Evolutionary conservation across 2,113 vertebrate species (phyloP), one percentile per base, ranked within the genome.

Genomic region (Hyperoodon ampullatus): DNA sequence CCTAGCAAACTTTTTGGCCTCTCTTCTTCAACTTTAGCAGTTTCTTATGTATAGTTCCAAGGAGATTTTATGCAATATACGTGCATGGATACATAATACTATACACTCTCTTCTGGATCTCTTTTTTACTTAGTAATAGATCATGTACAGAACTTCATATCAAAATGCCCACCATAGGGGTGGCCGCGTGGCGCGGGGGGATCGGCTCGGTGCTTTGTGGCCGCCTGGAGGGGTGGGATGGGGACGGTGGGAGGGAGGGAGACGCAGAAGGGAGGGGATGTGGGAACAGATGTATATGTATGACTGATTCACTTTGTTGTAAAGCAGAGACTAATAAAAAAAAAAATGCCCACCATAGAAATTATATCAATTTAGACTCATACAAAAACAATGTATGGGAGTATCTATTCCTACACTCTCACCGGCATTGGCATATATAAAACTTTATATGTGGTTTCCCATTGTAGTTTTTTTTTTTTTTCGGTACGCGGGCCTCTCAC

Each of bases 361-460:
- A 93, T 91, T 94, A 23, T 44, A 88, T 2, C 65, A 93, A n/a
- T 88, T 93, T 91, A 77, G 33, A 77, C 8, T 85, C 24, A 61
- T n/a, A 16, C 11, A 81, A 80, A 94, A 90, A 86, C 66, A 39
- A 60, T 55, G 1, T 33, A 71, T 47, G 30, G 87, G 9, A 77
- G 4, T 77, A 7, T 68, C 39, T 80, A 90, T 92, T 66, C 33
- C n/a, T 61, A 87, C 33, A 93, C 19, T 88, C 78, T 94, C 61
- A 90, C 6, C 1, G 63, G 88, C 42, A 94, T 42, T 84, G 24
- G 14, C 3, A 44, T 47, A 6, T 78, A 86, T 75, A 84, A 92
- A 66, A 90, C 10, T 55, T 88, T 74, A 44, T 65, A 78, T 78
- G 60, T 83, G 61, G 24, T 70, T 90, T 88, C 26, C 16, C 30